Evolutionary conservation across 2,888 invertebrate genomes (phyloP).

Genomic region (Ophion slaviceki): DNA sequence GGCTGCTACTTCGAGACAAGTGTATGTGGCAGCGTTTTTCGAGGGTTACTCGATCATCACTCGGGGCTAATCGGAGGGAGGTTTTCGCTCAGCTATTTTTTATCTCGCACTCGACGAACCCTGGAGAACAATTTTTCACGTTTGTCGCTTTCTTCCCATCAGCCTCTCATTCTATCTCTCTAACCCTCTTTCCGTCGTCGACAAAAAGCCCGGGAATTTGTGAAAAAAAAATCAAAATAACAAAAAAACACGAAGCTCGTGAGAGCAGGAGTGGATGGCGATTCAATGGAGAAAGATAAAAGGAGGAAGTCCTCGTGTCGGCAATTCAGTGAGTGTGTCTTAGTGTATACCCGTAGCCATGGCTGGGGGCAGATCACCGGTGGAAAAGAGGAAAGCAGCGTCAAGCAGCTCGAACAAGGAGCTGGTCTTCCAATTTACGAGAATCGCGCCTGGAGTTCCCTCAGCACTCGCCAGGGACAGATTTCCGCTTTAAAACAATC

Average conservation of each 20-base stretch:
- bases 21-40: conserved; percentile 11
- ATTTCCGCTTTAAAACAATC: conserved; percentile 82
- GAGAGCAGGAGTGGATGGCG: conserved; percentile 17
- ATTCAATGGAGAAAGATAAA: conserved; percentile 13
- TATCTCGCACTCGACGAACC: conserved; percentile 4
- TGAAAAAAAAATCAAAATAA: conserved; percentile 42
- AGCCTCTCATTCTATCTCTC: not conserved
- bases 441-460: conserved; percentile 65
- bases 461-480: conserved; percentile 79
- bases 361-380: conserved; percentile 50
- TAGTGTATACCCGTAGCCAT: conserved; percentile 38
- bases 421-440: conserved; percentile 77
- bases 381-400: conserved; percentile 52
- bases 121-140: conserved; percentile 36
- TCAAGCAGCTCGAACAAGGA: conserved; percentile 64
- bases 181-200: not conserved
- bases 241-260: not conserved
- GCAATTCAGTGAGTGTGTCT: conserved; percentile 29
- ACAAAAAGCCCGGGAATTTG: conserved; percentile 21
- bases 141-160: conserved; percentile 6
- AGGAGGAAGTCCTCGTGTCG: conserved; percentile 12
- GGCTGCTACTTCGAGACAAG: conserved; percentile 3
- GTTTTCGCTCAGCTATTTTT: conserved; percentile 25
- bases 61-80: conserved; percentile 35
- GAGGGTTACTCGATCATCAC: conserved; percentile 22